These are phyloP conservation scores for Telenomus remus DNA, from an alignment of 1,140 invertebrate species.

Conservation along the genomic window DNA sequence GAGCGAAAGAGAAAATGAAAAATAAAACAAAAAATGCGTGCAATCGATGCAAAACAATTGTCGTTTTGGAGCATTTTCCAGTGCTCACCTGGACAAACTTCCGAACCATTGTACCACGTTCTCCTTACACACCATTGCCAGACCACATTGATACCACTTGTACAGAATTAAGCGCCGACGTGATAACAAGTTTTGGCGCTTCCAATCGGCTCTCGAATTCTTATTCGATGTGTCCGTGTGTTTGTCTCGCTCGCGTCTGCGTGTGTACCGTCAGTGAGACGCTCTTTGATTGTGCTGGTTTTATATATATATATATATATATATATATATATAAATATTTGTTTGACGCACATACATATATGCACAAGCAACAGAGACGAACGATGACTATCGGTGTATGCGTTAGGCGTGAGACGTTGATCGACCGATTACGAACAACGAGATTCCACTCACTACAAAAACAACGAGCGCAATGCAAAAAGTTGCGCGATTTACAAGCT, in stretches of 20 bases:
- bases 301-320: no score
- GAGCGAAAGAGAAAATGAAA: not conserved
- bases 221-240: constrained; percentile 20
- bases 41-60: not conserved
- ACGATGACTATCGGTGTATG: constrained; percentile 13
- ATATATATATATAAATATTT: no score
- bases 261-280: constrained; percentile 5
- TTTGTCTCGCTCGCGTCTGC: constrained; percentile 12
- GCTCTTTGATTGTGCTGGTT: constrained; percentile 6
- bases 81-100: constrained; percentile 80
- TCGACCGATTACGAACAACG: constrained; percentile 42
- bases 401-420: constrained; percentile 13
- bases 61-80: not conserved
- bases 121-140: constrained; percentile 95
- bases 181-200: constrained; percentile 63
- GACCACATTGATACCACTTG: constrained; percentile 81
- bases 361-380: not conserved
- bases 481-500: not conserved
- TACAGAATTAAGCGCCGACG: constrained; percentile 69
- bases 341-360: not conserved
- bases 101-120: constrained; percentile 95
- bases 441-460: constrained; percentile 13
- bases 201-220: constrained; percentile 49
- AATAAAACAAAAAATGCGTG: not conserved
- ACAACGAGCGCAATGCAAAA: constrained; percentile 8